Percentiles rank a stretch among this genome's conserved stretches.
These are phyloP conservation scores for Rallus limicola DNA, from an alignment of 2,113 vertebrate species.

Conservation along the genomic window DNA sequence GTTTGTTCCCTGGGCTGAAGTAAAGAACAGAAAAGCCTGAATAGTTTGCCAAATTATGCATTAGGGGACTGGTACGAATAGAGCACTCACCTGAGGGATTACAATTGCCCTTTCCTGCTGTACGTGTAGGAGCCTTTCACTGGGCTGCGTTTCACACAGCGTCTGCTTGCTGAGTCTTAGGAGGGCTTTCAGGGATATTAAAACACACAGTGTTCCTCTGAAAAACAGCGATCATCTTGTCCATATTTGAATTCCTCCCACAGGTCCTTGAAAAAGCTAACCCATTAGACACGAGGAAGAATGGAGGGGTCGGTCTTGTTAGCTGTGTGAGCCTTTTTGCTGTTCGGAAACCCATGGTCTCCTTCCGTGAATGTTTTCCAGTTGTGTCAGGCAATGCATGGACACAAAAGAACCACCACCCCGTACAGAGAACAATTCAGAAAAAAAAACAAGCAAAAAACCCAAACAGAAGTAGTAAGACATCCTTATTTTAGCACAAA, in stretches of 20 bases:
- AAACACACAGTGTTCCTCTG: not conserved
- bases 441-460: not conserved
- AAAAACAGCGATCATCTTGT: not conserved
- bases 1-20: not conserved
- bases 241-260: not conserved
- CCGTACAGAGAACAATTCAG: not conserved
- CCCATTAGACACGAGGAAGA: not conserved
- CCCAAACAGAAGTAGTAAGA: not conserved
- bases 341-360: not conserved
- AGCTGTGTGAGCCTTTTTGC: not conserved
- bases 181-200: not conserved
- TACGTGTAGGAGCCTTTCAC: not conserved
- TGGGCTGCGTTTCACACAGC: not conserved
- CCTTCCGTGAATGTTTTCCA: not conserved
- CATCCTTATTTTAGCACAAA: not conserved
- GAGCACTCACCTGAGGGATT: not conserved
- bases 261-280: not conserved
- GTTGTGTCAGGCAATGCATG: accelerated
- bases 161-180: not conserved
- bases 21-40: not conserved
- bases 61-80: not conserved
- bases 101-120: not conserved
- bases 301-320: not conserved
- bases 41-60: not conserved
- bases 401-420: not conserved